A percentile compares a stretch with the other conserved stretches of the same genome.
phyloP scores from a whole-genome alignment of 2,113 vertebrate species.

The Dicrurus megarhynchus region DNA sequence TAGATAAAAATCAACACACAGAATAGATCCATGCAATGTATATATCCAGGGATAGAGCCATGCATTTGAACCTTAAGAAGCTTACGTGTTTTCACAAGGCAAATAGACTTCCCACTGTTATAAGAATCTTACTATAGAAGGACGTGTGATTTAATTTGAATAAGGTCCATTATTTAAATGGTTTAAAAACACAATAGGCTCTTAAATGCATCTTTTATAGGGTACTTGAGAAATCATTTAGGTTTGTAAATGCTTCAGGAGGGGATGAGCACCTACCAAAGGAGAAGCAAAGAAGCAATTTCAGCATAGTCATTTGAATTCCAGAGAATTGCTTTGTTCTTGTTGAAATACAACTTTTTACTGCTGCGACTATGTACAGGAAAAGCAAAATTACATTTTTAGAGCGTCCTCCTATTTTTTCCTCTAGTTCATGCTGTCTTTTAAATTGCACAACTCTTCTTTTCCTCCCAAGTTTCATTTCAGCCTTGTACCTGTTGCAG shows the following conservation, averaged over 20 bases:
- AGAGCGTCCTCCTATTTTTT: background rate
- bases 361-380: background rate
- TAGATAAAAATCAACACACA: constrained; percentile 47
- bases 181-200: background rate
- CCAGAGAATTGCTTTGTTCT: background rate
- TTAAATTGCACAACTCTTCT: background rate
- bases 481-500: background rate
- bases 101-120: background rate
- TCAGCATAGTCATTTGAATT: background rate
- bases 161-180: background rate
- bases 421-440: background rate
- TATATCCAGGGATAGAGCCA: background rate
- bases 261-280: background rate
- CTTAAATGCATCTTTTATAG: background rate
- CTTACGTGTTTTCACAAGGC: background rate
- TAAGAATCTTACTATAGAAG: background rate
- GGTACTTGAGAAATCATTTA: background rate
- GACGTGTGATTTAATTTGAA: background rate
- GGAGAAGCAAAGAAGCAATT: background rate
- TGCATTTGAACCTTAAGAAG: background rate
- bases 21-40: background rate
- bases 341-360: background rate
- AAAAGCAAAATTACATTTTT: background rate
- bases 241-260: background rate
- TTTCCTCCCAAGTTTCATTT: background rate